phyloP scores from a whole-genome alignment of 1,140 invertebrate genomes.

The Neotoxoptera formosana region DNA sequence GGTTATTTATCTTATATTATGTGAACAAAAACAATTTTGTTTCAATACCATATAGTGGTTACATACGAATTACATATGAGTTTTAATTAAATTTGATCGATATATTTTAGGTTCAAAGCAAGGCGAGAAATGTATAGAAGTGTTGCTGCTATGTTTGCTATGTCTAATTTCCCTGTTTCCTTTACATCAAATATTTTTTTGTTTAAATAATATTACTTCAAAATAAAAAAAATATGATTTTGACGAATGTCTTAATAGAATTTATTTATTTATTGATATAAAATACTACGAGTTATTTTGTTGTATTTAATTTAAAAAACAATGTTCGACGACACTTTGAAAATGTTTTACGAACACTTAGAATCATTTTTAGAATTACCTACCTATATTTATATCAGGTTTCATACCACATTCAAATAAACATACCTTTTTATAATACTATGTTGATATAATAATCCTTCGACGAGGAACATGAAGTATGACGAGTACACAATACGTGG shows the following conservation, averaged over 20 bases:
- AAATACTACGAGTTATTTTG: neutral
- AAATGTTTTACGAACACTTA: neutral
- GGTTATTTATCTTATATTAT: neutral
- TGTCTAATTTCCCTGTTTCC: neutral
- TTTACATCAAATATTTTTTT: too few relatives aligned
- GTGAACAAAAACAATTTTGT: neutral
- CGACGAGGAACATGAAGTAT: neutral
- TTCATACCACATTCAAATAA: neutral
- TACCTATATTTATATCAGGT: neutral
- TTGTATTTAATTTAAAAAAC: neutral
- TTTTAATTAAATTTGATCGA: neutral
- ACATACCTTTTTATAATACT: neutral
- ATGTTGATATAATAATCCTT: neutral
- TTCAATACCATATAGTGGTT: neutral
- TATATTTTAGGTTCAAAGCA: neutral
- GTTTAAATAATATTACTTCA: neutral
- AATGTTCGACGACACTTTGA: neutral
- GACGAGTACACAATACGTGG: neutral
- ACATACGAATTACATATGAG: neutral
- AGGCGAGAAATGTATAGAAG: neutral
- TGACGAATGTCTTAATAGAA: neutral
- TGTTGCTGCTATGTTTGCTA: neutral
- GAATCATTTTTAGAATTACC: neutral
- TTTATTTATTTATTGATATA: neutral
- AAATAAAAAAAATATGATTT: neutral